These are phyloP conservation scores for Nannobrachium achirus DNA, from an alignment of 2,113 vertebrate species.

Conservation along the genomic window DNA sequence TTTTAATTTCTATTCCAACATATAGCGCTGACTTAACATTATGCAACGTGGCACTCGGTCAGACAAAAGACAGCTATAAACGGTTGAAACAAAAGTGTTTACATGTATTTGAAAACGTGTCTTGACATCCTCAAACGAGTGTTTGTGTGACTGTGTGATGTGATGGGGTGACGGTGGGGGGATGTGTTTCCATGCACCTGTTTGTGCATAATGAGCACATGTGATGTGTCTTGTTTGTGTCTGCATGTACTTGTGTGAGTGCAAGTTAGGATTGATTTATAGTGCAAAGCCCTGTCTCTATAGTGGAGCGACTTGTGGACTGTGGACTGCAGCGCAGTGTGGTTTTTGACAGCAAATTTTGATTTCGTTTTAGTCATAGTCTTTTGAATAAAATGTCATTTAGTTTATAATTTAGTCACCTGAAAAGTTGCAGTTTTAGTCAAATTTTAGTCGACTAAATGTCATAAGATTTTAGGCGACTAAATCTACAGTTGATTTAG, in stretches of 20 bases:
- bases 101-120: constrained; percentile 18
- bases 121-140: constrained; percentile 12
- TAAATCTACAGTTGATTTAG: too few relatives aligned
- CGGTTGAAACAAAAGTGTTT: constrained; percentile 21
- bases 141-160: neutral
- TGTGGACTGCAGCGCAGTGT: too few relatives aligned
- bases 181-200: neutral
- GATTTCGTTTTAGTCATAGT: too few relatives aligned
- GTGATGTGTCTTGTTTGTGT: constrained; percentile 9
- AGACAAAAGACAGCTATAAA: constrained; percentile 17
- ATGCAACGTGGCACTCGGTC: constrained; percentile 25
- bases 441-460: too few relatives aligned
- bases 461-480: too few relatives aligned
- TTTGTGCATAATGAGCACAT: constrained; percentile 2
- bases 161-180: too few relatives aligned
- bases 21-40: constrained; percentile 17
- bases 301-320: neutral
- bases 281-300: constrained; percentile 47
- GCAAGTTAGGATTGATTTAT: constrained; percentile 4
- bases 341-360: too few relatives aligned
- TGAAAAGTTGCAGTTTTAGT: too few relatives aligned
- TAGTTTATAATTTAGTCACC: too few relatives aligned
- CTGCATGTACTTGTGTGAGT: constrained; percentile 30
- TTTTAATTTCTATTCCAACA: constrained; percentile 50
- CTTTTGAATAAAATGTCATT: too few relatives aligned